phyloP scores from a whole-genome alignment of 2,113 vertebrate genomes.

The Odocoileus virginianus region DNA sequence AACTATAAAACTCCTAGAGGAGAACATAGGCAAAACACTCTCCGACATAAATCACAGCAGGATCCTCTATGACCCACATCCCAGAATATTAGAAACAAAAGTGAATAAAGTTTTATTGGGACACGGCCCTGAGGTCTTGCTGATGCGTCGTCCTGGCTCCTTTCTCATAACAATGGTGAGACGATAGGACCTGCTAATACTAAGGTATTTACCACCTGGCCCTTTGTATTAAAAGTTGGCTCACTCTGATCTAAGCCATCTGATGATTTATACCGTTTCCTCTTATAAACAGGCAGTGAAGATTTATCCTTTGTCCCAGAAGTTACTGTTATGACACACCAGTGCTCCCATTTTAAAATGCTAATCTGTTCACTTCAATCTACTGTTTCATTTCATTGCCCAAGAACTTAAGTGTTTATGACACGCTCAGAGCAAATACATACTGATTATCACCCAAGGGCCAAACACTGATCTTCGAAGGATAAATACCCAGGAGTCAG shows the following conservation, averaged over 20 bases:
- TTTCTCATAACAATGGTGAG: not conserved
- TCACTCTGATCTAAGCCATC: not conserved
- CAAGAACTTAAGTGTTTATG: not conserved
- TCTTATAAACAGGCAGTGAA: not conserved
- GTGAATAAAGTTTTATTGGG: not conserved
- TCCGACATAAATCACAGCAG: no score
- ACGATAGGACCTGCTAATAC: fast-evolving
- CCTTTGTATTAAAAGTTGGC: fast-evolving
- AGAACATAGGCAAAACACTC: no score
- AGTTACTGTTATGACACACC: not conserved
- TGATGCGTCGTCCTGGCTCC: fast-evolving
- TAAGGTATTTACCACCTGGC: fast-evolving
- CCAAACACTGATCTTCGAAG: not conserved
- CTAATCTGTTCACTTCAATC: not conserved
- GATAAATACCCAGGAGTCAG: not conserved
- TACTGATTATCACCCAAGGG: not conserved
- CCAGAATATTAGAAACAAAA: no score
- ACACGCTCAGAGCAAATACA: not conserved
- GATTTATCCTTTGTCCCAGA: not conserved
- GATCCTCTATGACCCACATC: no score
- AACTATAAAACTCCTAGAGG: no score
- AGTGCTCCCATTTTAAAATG: not conserved
- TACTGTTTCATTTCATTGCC: not conserved
- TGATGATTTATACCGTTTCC: not conserved
- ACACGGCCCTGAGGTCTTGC: fast-evolving